Evolutionary conservation across 2,797 vertebrate genomes (phyloP).

Genomic region (Channallabes apus): DNA sequence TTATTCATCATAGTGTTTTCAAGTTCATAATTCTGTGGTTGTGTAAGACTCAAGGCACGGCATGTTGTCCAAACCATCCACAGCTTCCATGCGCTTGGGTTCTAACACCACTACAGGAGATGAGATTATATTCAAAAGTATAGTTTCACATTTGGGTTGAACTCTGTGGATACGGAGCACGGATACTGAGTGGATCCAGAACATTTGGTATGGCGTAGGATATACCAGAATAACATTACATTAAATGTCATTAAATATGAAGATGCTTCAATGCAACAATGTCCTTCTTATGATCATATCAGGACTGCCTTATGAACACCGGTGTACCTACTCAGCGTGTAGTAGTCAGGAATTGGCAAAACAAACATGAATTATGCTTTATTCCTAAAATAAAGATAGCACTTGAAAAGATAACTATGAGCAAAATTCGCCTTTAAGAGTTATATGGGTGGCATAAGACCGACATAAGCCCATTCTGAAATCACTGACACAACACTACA

Average conservation of each 20-base stretch:
- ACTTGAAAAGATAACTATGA: background rate
- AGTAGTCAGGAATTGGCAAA: background rate
- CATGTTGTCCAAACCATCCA: constrained; percentile 1
- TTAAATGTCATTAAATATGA: background rate
- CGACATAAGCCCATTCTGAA: constrained; percentile 1
- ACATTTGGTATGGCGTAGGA: background rate
- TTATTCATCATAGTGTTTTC: background rate
- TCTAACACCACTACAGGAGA: background rate
- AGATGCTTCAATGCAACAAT: background rate
- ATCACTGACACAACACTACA: background rate
- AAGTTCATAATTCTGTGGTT: background rate
- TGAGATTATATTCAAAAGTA: background rate
- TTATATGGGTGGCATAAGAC: background rate
- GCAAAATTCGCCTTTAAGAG: background rate
- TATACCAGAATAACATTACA: background rate
- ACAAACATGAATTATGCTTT: background rate
- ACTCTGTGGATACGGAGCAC: background rate
- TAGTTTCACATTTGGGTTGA: background rate
- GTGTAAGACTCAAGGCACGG: constrained; percentile 10
- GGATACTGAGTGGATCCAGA: background rate
- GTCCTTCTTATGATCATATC: background rate
- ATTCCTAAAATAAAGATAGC: background rate
- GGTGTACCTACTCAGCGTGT: background rate
- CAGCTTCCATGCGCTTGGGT: background rate
- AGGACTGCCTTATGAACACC: background rate